These are phyloP conservation scores for Pyrochroa serraticornis DNA, from an alignment of 2,888 invertebrate species.

Conservation along the genomic window DNA sequence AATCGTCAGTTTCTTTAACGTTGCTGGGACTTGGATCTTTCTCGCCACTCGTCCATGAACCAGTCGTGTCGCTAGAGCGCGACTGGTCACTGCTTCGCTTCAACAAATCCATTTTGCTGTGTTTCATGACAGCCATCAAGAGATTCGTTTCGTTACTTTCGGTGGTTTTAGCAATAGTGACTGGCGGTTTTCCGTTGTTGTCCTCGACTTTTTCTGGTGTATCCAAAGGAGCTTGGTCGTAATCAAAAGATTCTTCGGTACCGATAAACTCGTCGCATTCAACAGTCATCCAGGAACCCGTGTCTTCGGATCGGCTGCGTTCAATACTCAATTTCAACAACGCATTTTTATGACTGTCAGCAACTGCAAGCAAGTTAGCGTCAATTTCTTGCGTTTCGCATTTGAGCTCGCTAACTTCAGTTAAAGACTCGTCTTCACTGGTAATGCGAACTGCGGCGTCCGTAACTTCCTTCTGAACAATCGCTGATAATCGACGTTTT, in stretches of 20 bases:
- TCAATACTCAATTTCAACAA: constrained; percentile 57
- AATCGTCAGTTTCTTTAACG: constrained; percentile 71
- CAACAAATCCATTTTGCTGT: constrained; percentile 61
- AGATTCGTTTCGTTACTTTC: constrained; percentile 39
- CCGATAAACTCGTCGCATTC: constrained; percentile 72
- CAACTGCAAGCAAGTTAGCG: constrained; percentile 61
- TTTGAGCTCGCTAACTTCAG: constrained; percentile 69
- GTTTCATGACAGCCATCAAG: constrained; percentile 60
- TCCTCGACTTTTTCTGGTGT: constrained; percentile 47
- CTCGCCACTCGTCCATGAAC: constrained; percentile 81
- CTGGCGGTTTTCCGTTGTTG: constrained; percentile 23
- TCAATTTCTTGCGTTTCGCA: constrained; percentile 53
- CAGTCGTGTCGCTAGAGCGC: constrained; percentile 76
- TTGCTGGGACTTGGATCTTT: constrained; percentile 68
- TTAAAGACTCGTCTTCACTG: constrained; percentile 73
- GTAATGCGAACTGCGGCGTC: constrained; percentile 65
- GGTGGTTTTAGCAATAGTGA: constrained; percentile 8
- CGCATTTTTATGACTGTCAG: constrained; percentile 60
- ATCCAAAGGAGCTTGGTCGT: constrained; percentile 50
- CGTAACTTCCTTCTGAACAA: constrained; percentile 58
- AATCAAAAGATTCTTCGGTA: constrained; percentile 68
- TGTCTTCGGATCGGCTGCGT: constrained; percentile 71
- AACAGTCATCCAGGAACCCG: constrained; percentile 71
- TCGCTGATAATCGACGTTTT: constrained; percentile 38
- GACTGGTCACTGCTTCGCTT: constrained; percentile 77